A percentile compares a stretch with the other conserved stretches of the same genome.
Conservation (phyloP, 37 sponge, comb jelly and placozoan species). For the Chondrilla cf. caribensis region DNA sequence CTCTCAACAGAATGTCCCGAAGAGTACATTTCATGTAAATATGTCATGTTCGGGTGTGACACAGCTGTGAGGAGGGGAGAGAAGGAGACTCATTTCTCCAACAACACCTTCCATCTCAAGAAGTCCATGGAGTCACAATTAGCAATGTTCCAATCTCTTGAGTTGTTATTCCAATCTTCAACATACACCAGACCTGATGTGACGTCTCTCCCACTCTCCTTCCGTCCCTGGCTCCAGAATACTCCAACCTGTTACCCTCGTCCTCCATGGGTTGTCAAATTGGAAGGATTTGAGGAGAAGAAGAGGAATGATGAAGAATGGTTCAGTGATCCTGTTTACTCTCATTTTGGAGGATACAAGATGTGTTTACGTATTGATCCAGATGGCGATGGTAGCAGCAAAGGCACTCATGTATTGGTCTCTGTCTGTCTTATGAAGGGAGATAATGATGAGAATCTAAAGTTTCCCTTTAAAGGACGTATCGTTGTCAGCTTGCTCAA, state of each 20-base stretch:
- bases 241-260: neutral
- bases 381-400: neutral
- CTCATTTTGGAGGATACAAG: constrained; percentile 21
- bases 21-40: constrained; percentile 35
- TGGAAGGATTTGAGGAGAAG: constrained; percentile 18
- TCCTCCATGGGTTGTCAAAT: constrained; percentile 15
- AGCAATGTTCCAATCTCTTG: too few species aligned
- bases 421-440: neutral
- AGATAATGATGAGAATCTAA: constrained; percentile 9
- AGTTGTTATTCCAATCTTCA: too few species aligned
- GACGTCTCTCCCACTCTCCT: too few species aligned
- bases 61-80: neutral
- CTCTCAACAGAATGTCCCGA: constrained; percentile 8
- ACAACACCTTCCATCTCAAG: too few species aligned
- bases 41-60: constrained; percentile 42
- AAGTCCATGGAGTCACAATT: too few species aligned
- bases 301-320: neutral
- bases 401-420: constrained; percentile 9
- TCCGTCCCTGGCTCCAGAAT: too few species aligned
- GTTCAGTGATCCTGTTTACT: constrained; percentile 13
- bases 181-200: too few species aligned
- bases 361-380: neutral
- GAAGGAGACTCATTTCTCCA: neutral
- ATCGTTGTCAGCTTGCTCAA: constrained; percentile 13
- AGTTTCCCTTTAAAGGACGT: constrained; percentile 9